Conservation (phyloP, 2,113 vertebrate genomes). For the Galemys pyrenaicus region DNA sequence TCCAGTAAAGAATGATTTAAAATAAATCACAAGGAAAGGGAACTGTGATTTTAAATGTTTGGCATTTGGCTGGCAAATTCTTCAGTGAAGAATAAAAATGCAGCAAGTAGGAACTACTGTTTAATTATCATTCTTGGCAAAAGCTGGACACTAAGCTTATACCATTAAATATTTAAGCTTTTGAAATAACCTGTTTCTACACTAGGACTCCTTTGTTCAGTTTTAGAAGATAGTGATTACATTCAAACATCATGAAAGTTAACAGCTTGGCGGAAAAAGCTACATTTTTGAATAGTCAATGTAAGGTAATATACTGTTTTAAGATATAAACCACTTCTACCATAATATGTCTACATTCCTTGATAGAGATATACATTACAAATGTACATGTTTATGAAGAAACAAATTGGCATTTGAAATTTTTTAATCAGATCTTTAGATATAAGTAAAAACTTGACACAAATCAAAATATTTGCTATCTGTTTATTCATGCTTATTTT, state of each 20-base stretch:
- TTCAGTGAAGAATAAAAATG: constrained; percentile 44
- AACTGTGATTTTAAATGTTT: constrained; percentile 33
- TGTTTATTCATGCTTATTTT: not conserved
- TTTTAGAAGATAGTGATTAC: not conserved
- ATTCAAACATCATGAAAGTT: constrained; percentile 33
- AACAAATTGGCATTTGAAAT: not conserved
- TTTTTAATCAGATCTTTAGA: not conserved
- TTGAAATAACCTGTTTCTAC: not conserved
- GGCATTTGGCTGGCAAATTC: constrained; percentile 14
- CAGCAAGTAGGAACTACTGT: not conserved
- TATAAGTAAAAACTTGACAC: constrained; percentile 3
- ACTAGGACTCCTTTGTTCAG: not conserved
- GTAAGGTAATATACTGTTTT: not conserved
- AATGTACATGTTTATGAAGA: constrained; percentile 34
- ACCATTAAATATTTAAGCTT: constrained; percentile 22
- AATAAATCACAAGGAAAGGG: constrained; percentile 22
- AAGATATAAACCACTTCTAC: not conserved
- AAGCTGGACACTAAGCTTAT: not conserved
- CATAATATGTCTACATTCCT: not conserved
- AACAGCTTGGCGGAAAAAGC: not conserved
- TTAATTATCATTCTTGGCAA: not conserved
- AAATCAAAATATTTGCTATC: constrained; percentile 37
- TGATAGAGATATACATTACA: not conserved
- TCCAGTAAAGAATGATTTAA: constrained; percentile 27
- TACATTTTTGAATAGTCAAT: constrained; percentile 40